Conservation (phyloP, 1,140 invertebrate species). For the Papilio xuthus region DNA sequence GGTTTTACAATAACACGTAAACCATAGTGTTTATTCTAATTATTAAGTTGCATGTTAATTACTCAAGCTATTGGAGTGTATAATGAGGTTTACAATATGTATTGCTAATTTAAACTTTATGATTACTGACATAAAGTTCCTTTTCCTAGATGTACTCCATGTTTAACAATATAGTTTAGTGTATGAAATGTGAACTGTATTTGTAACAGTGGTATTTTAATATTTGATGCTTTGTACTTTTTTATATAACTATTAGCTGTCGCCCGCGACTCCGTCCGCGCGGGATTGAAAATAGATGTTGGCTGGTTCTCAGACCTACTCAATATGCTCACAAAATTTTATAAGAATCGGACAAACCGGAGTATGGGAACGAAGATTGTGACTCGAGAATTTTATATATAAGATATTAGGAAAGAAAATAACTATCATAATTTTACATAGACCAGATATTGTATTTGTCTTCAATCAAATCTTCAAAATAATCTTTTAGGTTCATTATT, state of each 20-base stretch:
- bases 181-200: slow-evolving; percentile 15
- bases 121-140: slow-evolving; percentile 19
- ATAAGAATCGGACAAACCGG: too few relatives aligned
- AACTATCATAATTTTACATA: background rate
- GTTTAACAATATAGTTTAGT: slow-evolving; percentile 48
- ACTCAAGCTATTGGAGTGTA: slow-evolving; percentile 51
- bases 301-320: too few relatives aligned
- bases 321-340: too few relatives aligned
- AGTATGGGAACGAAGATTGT: too few relatives aligned
- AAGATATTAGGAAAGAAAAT: background rate
- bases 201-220: background rate
- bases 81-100: slow-evolving; percentile 37
- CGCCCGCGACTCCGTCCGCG: too few relatives aligned
- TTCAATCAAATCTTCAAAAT: too few relatives aligned
- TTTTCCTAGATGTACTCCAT: slow-evolving; percentile 53
- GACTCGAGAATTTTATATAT: too few relatives aligned
- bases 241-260: too few relatives aligned
- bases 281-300: too few relatives aligned
- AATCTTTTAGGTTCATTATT: too few relatives aligned
- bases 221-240: background rate
- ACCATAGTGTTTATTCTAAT: slow-evolving; percentile 53
- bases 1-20: slow-evolving; percentile 41
- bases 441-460: too few relatives aligned
- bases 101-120: slow-evolving; percentile 38
- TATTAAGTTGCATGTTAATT: slow-evolving; percentile 52